These are phyloP conservation scores for Isichthys henryi DNA, from an alignment of 2,113 vertebrate genomes.

Conservation along the genomic window DNA sequence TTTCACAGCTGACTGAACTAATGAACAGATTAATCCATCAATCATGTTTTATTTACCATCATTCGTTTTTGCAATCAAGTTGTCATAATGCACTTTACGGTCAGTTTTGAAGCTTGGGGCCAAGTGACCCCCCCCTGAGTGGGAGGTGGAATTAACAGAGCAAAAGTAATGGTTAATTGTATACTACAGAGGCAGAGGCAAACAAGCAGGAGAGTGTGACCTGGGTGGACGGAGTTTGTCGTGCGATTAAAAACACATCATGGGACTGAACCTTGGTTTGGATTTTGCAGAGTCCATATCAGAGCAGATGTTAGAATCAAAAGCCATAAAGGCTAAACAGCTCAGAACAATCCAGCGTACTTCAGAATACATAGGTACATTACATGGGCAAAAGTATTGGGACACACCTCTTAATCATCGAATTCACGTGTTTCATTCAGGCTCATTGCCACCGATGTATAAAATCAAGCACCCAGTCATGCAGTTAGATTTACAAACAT, in stretches of 20 bases:
- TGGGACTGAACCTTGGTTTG: not conserved
- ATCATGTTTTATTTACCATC: conserved; percentile 5
- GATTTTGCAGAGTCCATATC: not conserved
- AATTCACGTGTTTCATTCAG: too few species aligned
- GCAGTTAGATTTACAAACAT: not conserved
- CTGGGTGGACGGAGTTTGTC: not conserved
- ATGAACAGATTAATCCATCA: conserved; percentile 5
- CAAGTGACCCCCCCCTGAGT: not conserved
- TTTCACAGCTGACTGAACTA: not conserved
- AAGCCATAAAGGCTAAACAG: not conserved
- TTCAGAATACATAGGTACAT: not conserved
- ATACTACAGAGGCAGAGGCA: not conserved
- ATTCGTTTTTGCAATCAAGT: not conserved
- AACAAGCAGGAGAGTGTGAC: not conserved
- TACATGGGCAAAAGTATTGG: not conserved
- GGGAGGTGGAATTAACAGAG: not conserved
- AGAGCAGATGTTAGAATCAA: not conserved
- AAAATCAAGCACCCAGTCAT: not conserved
- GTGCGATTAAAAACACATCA: not conserved
- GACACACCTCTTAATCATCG: too few species aligned
- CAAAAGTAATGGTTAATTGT: not conserved
- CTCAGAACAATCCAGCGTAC: not conserved
- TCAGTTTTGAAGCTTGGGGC: not conserved
- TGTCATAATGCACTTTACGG: not conserved
- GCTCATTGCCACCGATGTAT: not conserved